Base-by-base conservation (phyloP, 2,888 invertebrate species). In the Celastrina argiolus region DNA sequence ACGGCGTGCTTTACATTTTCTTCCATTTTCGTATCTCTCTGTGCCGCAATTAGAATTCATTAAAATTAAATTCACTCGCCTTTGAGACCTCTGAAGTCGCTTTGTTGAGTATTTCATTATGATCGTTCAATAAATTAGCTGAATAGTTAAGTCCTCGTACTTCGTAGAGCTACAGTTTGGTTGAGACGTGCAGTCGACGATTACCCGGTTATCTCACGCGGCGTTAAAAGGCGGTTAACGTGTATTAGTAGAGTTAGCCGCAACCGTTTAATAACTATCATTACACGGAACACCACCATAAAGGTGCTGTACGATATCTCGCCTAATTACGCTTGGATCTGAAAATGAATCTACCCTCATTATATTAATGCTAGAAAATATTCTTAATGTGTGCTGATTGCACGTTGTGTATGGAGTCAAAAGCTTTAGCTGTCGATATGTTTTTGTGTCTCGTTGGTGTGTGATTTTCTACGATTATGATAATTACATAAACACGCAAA, bases 181-280 rank as follows among this genome's bases (percentile, higher is more conserved):
- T 59, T 16, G 16, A 59, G 31, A 59, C 31, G 16, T 58, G 31
- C 2, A 61, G 18, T 39, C 22, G 5, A 31, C 59, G 31, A 34
- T 18, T 41, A 88, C 81, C 79, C 78, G 78, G 72, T 85, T 85
- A 87, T 87, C 61, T 61, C 14, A 36, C 12, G 34, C 86, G 83
- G 84, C 83, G 86, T 85, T 88, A 85, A 89, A 88, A 85, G 82
- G 74, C 85, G 84, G 85, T 88, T 86, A 83, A 83, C 84, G 78
- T 81, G 78, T 78, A 79, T 88, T 88, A 88, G 87, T 82, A 88
- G 88, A 89, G 87, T 82, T 83, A 85, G 83, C 84, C 76, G 85
- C 84, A 83, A 81, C 84, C 77, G 78, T 82, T 81, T 90, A 90
- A 90, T 90, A 87, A 88, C 88, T 88, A 84, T 89, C 87, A 89